phyloP scores from a whole-genome alignment of 2,888 invertebrate genomes.

The Lasioglossum malachurum region DNA sequence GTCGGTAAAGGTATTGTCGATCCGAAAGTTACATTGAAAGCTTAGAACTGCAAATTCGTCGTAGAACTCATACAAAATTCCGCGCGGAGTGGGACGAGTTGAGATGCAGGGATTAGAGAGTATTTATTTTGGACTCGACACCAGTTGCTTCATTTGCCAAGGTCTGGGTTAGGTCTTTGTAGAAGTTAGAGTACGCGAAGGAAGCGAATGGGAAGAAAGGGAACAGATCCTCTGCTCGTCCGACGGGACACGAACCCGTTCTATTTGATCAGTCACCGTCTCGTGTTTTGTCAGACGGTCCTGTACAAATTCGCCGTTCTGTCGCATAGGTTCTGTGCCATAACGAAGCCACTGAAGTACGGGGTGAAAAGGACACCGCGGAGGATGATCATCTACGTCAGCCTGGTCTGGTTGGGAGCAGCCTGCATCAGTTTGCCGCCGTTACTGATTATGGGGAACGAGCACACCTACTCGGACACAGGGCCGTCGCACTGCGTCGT shows the following conservation, averaged over 20 bases:
- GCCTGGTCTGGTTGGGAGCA: slow-evolving; percentile 96
- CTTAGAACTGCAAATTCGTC: not conserved
- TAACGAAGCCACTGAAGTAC: slow-evolving; percentile 97
- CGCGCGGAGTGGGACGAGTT: not conserved
- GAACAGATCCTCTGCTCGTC: not conserved
- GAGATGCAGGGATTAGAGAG: not conserved
- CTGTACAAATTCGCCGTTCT: not conserved
- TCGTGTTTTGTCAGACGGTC: slow-evolving; percentile 3
- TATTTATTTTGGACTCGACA: slow-evolving; percentile 2
- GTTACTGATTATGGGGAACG: slow-evolving; percentile 94
- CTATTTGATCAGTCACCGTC: slow-evolving; percentile 6
- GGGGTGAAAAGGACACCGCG: slow-evolving; percentile 97
- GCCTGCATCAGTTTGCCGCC: slow-evolving; percentile 98
- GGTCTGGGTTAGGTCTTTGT: not conserved
- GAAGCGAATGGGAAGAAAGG: not conserved
- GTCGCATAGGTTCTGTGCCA: slow-evolving; percentile 92
- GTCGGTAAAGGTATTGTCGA: not conserved
- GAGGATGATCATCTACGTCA: slow-evolving; percentile 95
- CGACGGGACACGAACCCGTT: not conserved
- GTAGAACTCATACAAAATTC: not conserved
- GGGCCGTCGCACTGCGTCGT: slow-evolving; percentile 92
- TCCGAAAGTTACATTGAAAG: not conserved
- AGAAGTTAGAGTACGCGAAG: not conserved
- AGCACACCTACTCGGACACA: slow-evolving; percentile 87
- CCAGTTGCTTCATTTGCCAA: not conserved